Conservation (phyloP, 1,140 invertebrate species). For the Planococcus citri region DNA sequence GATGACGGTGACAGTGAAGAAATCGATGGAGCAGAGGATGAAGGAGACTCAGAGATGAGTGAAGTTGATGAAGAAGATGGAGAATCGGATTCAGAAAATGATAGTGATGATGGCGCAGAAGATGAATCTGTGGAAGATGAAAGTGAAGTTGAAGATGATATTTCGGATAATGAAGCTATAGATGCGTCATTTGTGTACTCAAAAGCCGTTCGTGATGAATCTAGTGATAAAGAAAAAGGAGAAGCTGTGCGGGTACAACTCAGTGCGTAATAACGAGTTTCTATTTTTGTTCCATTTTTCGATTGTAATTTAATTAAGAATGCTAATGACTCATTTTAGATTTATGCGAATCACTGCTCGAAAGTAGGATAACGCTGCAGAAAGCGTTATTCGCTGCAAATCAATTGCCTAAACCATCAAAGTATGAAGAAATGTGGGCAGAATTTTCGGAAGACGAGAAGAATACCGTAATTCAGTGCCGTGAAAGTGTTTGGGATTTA, state of each 20-base stretch:
- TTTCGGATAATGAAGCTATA: slow-evolving; percentile 23
- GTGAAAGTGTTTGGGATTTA: slow-evolving; percentile 41
- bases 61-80: not conserved
- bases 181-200: slow-evolving; percentile 21
- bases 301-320: not conserved
- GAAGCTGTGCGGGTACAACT: slow-evolving; percentile 61
- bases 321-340: slow-evolving; percentile 30
- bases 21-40: not conserved
- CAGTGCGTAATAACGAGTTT: slow-evolving; percentile 28
- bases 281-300: slow-evolving; percentile 13
- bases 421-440: slow-evolving; percentile 38
- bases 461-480: slow-evolving; percentile 39
- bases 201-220: slow-evolving; percentile 18
- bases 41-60: not conserved
- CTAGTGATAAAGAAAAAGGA: slow-evolving; percentile 49
- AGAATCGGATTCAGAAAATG: slow-evolving; percentile 23
- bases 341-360: slow-evolving; percentile 69
- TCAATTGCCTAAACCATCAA: slow-evolving; percentile 54
- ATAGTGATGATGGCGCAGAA: slow-evolving; percentile 21
- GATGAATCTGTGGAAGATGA: slow-evolving; percentile 23
- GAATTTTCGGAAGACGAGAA: slow-evolving; percentile 38
- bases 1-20: not conserved
- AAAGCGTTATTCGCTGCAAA: slow-evolving; percentile 60
- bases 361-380: slow-evolving; percentile 72
- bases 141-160: slow-evolving; percentile 26